Conservation (phyloP, 2,888 invertebrate genomes). For the Cephus runcator region DNA sequence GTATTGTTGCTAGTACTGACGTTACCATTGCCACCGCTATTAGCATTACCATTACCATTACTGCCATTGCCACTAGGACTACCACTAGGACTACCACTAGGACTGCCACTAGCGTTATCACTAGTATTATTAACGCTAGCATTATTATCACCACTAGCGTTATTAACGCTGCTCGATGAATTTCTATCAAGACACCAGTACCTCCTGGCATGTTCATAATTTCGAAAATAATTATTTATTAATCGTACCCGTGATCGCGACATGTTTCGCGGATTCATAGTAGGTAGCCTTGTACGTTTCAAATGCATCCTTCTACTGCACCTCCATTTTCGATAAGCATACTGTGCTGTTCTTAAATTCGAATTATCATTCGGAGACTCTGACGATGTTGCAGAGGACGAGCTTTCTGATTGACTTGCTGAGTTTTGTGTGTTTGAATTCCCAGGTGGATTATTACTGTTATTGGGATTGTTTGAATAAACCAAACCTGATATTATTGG, state of each 20-base stretch:
- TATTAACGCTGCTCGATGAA: background rate
- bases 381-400: constrained; percentile 22
- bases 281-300: constrained; percentile 30
- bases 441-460: background rate
- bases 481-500: constrained; percentile 15
- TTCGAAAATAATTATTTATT: constrained; percentile 27
- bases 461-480: constrained; percentile 9
- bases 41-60: constrained; percentile 14
- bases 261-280: constrained; percentile 26
- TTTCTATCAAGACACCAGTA: background rate
- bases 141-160: background rate
- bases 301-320: constrained; percentile 36
- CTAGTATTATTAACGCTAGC: background rate
- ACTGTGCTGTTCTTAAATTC: constrained; percentile 26
- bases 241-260: constrained; percentile 29
- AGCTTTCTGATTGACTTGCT: constrained; percentile 24
- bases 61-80: constrained; percentile 56
- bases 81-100: constrained; percentile 52
- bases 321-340: constrained; percentile 35
- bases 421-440: background rate
- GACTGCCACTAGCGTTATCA: constrained; percentile 24
- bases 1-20: constrained; percentile 39
- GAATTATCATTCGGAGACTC: constrained; percentile 20
- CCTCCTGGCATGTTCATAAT: constrained; percentile 21
- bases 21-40: constrained; percentile 66